Percentiles rank a stretch among this genome's conserved stretches.
Evolutionary conservation across 2,888 invertebrate species (phyloP).

Genomic region (Iphiclides podalirius): DNA sequence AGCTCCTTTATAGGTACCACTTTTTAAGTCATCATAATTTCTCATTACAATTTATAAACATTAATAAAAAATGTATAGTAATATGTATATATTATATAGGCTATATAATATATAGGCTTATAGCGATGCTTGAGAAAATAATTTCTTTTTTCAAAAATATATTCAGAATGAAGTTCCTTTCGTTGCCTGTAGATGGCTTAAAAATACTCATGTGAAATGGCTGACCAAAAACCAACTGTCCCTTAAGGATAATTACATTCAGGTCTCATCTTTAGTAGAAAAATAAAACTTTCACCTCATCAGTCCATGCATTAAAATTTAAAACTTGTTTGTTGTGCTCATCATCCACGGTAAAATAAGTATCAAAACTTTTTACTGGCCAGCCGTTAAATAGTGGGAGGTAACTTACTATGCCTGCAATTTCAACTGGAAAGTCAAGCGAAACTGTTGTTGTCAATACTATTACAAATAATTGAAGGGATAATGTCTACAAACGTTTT

Average conservation of each 20-base stretch:
- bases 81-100: no score
- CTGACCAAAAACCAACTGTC: no score
- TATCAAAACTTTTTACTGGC: conserved; percentile 53
- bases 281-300: conserved; percentile 67
- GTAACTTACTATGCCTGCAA: conserved; percentile 55
- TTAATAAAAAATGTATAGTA: no score
- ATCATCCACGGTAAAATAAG: conserved; percentile 59
- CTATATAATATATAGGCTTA: no score
- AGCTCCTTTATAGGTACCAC: no score
- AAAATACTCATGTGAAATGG: no score
- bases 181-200: no score
- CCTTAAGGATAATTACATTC: conserved; percentile 35
- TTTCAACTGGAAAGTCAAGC: conserved; percentile 53
- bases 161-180: no score
- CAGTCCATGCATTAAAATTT: conserved; percentile 65
- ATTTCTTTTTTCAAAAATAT: no score
- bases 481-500: conserved; percentile 22
- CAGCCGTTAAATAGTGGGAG: conserved; percentile 65
- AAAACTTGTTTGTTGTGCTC: conserved; percentile 68
- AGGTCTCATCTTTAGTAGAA: conserved; percentile 47
- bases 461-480: conserved; percentile 28
- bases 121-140: no score
- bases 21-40: no score
- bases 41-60: no score
- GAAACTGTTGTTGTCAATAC: conserved; percentile 35